Evolutionary conservation across 2,113 vertebrate genomes (phyloP), one percentile per base, ranked within the genome.

Genomic region (Callorhinus ursinus): DNA sequence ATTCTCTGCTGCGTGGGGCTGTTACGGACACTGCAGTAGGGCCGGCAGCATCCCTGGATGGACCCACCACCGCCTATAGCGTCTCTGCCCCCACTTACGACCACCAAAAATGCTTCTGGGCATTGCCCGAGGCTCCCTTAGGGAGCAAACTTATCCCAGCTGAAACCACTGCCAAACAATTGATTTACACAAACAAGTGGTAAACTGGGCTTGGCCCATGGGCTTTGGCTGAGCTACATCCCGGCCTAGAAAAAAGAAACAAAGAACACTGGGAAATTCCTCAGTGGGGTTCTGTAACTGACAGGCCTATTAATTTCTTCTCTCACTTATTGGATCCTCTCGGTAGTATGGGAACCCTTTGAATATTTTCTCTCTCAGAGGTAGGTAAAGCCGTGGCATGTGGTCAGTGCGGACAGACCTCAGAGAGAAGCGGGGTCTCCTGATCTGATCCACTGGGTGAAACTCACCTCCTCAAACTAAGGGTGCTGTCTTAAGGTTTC

Each of bases 51-150:
- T 8, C 36, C 26, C 18, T 65, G 26, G n/a, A n/a, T 59, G 49
- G 49, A 57, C n/a, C 39, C 16, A 2, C 22, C 26, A 10, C 1
- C 26, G 28, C 13, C 46, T 49, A 16, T 0, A 26, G 8, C 16
- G 1, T 16, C 16, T 9, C 31, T 24, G 14, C 0, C 3, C n/a
- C 13, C 5, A 24, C 49, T 14, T 11, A 4, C 26, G n/a, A 90
- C 46, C 19, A n/a, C 21, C 46, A 36, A 28, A 46, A n/a, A 11
- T 51, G 74, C 28, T 49, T 51, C 53, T 31, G 65, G 15, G 63
- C n/a, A 13, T 76, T 57, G 13, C 18, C 71, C 5, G 36, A 36
- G 22, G 26, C 16, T 61, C 69, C 24, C 31, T 28, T 4, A 4
- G 67, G 67, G 69, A 77, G 39, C 39, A 72, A 85, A n/a, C 33